Conservation (phyloP, 2,113 vertebrate species). For the Solenodon paradoxus region DNA sequence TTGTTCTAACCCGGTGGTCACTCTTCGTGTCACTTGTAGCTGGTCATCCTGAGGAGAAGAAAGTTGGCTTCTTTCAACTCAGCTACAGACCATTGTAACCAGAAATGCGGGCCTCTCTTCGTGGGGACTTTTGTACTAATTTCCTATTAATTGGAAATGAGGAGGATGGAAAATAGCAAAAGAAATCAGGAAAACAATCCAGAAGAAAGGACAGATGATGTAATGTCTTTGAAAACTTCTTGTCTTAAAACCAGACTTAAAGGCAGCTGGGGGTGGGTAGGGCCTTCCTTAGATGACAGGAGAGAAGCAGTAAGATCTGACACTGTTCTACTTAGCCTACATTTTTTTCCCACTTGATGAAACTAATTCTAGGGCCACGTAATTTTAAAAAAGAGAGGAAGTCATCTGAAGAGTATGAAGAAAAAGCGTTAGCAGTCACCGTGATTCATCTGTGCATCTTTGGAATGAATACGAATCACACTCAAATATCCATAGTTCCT, state of each 20-base stretch:
- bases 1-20: neutral
- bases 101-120: neutral
- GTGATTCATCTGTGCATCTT: neutral
- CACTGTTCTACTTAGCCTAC: neutral
- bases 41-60: neutral
- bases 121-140: neutral
- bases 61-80: no score
- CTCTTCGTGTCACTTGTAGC: neutral
- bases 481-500: neutral
- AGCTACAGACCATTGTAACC: neutral
- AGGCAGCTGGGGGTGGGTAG: no score
- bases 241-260: neutral
- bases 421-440: neutral
- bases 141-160: neutral
- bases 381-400: neutral
- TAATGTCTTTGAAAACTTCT: neutral
- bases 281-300: neutral
- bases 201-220: neutral
- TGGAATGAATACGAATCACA: neutral
- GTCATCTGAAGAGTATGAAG: neutral
- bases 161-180: neutral
- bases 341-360: neutral
- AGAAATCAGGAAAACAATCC: neutral
- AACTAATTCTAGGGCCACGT: neutral
- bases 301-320: neutral